Conservation (phyloP, 2,797 vertebrate species). For the Hylomyscus alleni region DNA sequence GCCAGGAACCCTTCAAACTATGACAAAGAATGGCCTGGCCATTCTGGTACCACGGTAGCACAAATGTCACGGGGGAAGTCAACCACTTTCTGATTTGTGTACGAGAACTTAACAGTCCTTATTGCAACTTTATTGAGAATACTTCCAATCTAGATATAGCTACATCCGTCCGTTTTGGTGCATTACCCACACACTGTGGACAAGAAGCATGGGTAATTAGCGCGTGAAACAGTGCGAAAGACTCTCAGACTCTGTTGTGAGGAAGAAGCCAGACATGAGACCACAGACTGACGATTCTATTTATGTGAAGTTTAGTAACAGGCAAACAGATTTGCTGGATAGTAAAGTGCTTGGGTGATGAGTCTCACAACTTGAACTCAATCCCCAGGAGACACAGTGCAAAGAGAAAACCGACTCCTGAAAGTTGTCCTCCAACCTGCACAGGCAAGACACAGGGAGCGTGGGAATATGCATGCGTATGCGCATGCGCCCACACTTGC, state of each 20-base stretch:
- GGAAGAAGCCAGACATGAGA: not conserved
- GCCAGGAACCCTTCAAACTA: not conserved
- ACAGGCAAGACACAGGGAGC: not conserved
- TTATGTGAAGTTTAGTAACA: too few species aligned
- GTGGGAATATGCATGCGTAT: too few species aligned
- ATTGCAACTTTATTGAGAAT: not conserved
- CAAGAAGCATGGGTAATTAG: too few species aligned
- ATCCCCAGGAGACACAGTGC: not conserved
- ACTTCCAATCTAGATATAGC: not conserved
- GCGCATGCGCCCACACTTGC: rapidly evolving
- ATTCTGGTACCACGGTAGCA: too few species aligned
- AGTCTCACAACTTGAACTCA: not conserved
- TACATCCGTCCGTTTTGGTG: not conserved
- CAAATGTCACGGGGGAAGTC: too few species aligned
- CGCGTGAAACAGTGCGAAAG: too few species aligned
- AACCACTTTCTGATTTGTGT: not conserved
- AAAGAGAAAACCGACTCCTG: not conserved
- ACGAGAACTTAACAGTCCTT: not conserved
- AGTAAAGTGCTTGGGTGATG: not conserved
- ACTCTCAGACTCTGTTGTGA: not conserved
- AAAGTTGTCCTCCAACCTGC: not conserved
- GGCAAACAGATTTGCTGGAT: not conserved
- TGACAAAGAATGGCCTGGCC: not conserved
- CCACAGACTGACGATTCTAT: not conserved
- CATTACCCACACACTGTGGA: not conserved